Base-by-base conservation (phyloP, 2,888 invertebrate species). In the Alviniconcha strummeri region DNA sequence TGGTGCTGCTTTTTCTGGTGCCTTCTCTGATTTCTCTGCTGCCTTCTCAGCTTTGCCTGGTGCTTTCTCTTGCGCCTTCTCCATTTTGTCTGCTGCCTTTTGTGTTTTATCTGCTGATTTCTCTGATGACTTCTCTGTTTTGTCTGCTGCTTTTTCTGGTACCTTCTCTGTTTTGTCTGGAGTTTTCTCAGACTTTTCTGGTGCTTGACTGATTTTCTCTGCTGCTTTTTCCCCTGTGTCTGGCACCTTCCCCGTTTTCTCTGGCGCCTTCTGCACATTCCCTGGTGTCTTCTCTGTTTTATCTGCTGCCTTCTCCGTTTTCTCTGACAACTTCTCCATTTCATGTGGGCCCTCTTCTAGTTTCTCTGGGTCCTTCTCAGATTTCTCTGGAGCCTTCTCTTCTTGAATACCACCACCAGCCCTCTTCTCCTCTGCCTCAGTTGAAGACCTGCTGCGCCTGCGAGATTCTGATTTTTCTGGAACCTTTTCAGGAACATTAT, bases 361-460 rank as follows among this genome's bases (percentile, higher is more conserved):
- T n/a, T 81, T 77, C 64, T 72, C 72, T 17, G 64, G 55, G 15
- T 77, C 69, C 55, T 6, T 67, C 52, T 81, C 81, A 57, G 56
- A 80, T 52, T 56, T 74, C 69, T 80, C 69, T 81, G 77, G 78
- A 54, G 13, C 81, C 57, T 71, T 80, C 67, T 83, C 76, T 36
- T 36, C 36, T 36, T 36, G 36, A 36, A 36, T 36, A 36, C 36
- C 36, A 36, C 36, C 36, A 19, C 81, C 84, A 36, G 17, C 78
- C 3, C 78, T 75, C 60, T 83, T 83, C 71, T 86, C 78, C 75
- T 82, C 83, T 71, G 77, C 82, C 56, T 57, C 80, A 56, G 36
- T 36, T 36, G 36, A 36, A 36, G 36, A 36, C 36, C 36, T 36
- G 36, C 36, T 36, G 36, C 36, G 36, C 36, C 36, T 36, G 36